These are phyloP conservation scores for Phengaris arion DNA, from an alignment of 2,888 invertebrate genomes.

Conservation along the genomic window DNA sequence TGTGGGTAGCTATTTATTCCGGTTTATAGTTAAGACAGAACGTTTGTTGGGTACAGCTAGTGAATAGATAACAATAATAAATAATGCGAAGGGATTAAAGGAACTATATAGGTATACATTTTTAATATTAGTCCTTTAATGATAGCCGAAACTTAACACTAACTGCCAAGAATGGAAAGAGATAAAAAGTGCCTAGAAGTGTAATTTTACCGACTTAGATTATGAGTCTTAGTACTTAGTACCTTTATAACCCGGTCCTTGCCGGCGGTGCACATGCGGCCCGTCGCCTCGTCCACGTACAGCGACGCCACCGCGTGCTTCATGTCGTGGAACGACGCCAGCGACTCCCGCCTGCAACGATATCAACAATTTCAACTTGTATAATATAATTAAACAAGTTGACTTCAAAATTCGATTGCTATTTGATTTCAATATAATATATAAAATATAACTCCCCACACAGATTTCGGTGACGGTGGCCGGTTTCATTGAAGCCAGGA, in stretches of 20 bases:
- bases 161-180: not conserved
- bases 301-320: conserved; percentile 94
- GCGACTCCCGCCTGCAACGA: conserved; percentile 88
- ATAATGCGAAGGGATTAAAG: no score
- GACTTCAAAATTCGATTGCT: conserved; percentile 1
- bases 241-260: conserved; percentile 96
- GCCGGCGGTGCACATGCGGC: conserved; percentile 94
- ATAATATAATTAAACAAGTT: not conserved
- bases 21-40: no score
- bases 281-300: conserved; percentile 93
- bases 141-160: no score
- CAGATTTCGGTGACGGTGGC: no score
- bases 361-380: conserved; percentile 11
- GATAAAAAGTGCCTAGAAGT: not conserved
- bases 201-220: not conserved
- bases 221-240: conserved; percentile 48
- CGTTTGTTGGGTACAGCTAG: no score
- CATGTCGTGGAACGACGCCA: conserved; percentile 97
- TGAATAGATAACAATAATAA: no score
- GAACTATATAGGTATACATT: no score
- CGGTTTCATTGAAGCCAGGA: no score
- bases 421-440: no score
- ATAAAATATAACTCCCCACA: no score
- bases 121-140: no score
- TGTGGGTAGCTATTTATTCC: no score